These are phyloP conservation scores for Hesperia comma DNA, from an alignment of 2,888 invertebrate genomes.

Conservation along the genomic window DNA sequence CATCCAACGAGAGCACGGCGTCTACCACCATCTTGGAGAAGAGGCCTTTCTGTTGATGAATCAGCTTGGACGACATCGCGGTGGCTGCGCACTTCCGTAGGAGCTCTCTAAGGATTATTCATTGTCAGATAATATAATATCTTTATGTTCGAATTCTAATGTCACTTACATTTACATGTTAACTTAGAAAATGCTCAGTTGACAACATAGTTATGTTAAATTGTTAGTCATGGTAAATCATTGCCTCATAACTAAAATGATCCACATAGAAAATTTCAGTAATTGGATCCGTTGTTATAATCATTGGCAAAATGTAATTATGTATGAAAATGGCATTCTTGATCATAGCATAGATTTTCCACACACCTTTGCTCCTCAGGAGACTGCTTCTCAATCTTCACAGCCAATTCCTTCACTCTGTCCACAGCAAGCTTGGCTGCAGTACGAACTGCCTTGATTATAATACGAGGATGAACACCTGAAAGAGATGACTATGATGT, in stretches of 20 bases:
- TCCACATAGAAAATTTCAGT: constrained; percentile 45
- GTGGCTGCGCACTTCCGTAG: constrained; percentile 97
- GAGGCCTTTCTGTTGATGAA: constrained; percentile 97
- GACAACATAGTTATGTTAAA: no score
- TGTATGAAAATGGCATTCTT: neutral
- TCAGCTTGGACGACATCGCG: constrained; percentile 98
- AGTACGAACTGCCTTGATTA: constrained; percentile 94
- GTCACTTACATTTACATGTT: no score
- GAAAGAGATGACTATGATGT: constrained; percentile 1
- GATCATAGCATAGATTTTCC: constrained; percentile 51
- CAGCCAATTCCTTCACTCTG: constrained; percentile 92
- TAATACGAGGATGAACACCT: constrained; percentile 94
- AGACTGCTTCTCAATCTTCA: constrained; percentile 88
- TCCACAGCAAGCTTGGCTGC: constrained; percentile 92
- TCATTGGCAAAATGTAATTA: constrained; percentile 43
- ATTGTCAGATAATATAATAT: no score
- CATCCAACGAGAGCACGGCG: constrained; percentile 95
- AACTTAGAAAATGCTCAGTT: no score
- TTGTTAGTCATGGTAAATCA: neutral
- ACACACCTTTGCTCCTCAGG: constrained; percentile 85
- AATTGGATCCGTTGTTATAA: constrained; percentile 50
- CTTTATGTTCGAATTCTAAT: no score
- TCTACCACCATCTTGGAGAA: constrained; percentile 99
- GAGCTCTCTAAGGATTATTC: constrained; percentile 70
- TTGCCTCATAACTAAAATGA: constrained; percentile 46